These are phyloP conservation scores for Ranitomeya imitator DNA, from an alignment of 2,113 vertebrate genomes.

Conservation along the genomic window DNA sequence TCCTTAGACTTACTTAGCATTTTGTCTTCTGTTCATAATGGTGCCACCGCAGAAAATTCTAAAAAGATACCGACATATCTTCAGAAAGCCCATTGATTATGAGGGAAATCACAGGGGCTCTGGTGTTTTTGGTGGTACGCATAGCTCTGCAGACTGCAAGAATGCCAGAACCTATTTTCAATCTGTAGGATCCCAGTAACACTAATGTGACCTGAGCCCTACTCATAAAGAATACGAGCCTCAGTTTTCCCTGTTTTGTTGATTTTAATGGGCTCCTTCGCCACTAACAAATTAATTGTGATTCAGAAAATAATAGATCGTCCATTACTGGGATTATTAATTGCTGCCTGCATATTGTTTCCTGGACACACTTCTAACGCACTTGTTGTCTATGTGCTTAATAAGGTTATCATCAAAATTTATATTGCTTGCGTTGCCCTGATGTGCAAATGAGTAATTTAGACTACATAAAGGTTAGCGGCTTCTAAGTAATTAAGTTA, in stretches of 20 bases:
- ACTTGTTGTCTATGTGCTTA: conserved; percentile 27
- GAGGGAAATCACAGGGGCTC: too few species aligned
- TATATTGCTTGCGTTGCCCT: conserved; percentile 33
- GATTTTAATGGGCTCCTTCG: neutral
- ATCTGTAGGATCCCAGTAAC: too few species aligned
- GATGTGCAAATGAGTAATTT: conserved; percentile 51
- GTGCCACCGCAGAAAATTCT: too few species aligned
- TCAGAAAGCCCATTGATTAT: too few species aligned
- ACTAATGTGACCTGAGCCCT: too few species aligned
- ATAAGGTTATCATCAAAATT: conserved; percentile 52
- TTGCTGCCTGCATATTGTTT: neutral
- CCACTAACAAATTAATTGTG: neutral
- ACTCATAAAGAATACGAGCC: neutral
- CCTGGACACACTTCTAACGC: neutral
- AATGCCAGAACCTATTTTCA: too few species aligned
- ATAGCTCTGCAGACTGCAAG: too few species aligned
- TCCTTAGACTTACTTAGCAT: too few species aligned
- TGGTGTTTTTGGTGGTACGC: too few species aligned
- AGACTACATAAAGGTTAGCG: conserved; percentile 43
- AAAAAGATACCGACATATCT: too few species aligned
- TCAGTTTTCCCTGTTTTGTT: neutral
- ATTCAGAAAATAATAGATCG: neutral
- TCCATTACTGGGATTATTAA: neutral
- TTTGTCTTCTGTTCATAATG: too few species aligned
- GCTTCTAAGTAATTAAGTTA: conserved; percentile 47